Evolutionary conservation across 2,113 vertebrate species (phyloP), one percentile per base, ranked within the genome.

Genomic region (Aphyosemion australe): DNA sequence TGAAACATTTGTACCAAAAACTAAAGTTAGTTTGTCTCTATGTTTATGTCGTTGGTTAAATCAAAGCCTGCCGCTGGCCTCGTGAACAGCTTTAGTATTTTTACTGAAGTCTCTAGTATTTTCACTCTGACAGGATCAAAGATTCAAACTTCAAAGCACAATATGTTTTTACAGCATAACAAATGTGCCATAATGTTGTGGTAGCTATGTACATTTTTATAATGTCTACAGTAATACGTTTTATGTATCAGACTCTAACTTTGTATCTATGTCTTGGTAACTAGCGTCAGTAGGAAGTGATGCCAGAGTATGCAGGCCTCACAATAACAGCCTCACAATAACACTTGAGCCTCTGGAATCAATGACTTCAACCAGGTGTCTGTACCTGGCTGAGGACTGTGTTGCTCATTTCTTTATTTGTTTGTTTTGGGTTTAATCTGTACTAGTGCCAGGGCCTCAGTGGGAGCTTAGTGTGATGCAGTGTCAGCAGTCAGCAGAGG

Each of bases 361-460:
- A 58, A 69, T 72, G 60, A 41, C 62, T 56, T 45, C 43, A 19
- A 51, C 55, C 52, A 67, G 63, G 20, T 13, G 5, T 47, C 60
- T 69, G 62, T 61, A 61, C 61, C 58, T 34, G 53, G 56, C 48
- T 48, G 62, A 63, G 65, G 65, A 80, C 1, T 8, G 31, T 12
- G 16, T 41, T 54, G 1, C 20, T 32, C 5, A 20, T 49, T 32
- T 4, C 14, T 32, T 50, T 48, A 48, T 52, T 16, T 67, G 62
- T 71, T 82, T 37, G 34, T 37, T 2, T 37, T 37, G 61, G 63
- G 66, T 76, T 21, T 69, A 73, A 79, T 77, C 58, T 60, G 0
- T 57, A 15, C 49, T 42, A 64, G 59, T 75, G 82, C 79, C 59
- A 34, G 64, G 62, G 59, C 76, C 76, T 81, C 74, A 58, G 55